phyloP scores from a whole-genome alignment of 2,888 invertebrate genomes.

The Tricholauxania praeusta region DNA sequence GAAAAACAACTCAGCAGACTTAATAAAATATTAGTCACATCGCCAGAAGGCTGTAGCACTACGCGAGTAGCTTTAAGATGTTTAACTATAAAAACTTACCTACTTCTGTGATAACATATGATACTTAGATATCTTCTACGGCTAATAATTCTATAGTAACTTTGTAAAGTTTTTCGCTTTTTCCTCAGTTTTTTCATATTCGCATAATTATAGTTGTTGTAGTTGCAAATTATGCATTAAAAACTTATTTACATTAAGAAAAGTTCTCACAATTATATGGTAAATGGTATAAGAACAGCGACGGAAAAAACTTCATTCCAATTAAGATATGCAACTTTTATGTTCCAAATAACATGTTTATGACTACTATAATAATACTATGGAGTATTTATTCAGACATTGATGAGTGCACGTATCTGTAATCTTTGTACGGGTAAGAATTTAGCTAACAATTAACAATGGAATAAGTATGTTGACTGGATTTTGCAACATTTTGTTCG shows the following conservation, averaged over 20 bases:
- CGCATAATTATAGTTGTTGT: constrained; percentile 6
- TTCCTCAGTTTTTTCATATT: background rate
- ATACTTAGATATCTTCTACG: too few species aligned
- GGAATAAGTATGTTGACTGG: background rate
- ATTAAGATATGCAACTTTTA: constrained; percentile 12
- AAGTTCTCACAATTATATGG: constrained; percentile 21
- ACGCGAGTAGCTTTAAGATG: too few species aligned
- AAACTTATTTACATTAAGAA: constrained; percentile 13
- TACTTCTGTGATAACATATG: too few species aligned
- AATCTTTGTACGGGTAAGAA: background rate
- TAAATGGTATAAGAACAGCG: background rate
- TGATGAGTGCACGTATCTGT: background rate
- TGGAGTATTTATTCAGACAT: background rate
- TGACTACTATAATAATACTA: too few species aligned
- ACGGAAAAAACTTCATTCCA: background rate
- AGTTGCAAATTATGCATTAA: constrained; percentile 1
- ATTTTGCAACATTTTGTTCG: too few species aligned
- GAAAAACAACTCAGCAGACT: too few species aligned
- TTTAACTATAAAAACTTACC: too few species aligned
- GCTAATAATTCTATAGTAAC: too few species aligned
- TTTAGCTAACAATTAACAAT: constrained; percentile 14
- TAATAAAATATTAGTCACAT: too few species aligned
- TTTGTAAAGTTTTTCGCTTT: too few species aligned
- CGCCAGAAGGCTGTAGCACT: too few species aligned
- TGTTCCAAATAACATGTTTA: constrained; percentile 7